A percentile compares a stretch with the other conserved stretches of the same genome.
Conservation (phyloP, 2,797 vertebrate genomes). For the Capromys pilorides region DNA sequence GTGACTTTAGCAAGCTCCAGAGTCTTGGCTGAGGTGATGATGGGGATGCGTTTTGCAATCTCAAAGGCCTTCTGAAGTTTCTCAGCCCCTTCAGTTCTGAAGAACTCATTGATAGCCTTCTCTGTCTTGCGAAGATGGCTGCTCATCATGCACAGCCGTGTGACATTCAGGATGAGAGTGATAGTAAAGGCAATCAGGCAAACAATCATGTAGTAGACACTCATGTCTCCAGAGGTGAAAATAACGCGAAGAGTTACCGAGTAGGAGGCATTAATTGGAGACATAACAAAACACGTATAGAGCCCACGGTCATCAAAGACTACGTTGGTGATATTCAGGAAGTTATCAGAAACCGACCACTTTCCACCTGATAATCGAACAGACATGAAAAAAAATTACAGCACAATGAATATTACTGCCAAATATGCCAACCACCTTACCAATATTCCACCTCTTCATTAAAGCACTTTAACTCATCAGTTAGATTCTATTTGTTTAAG, state of each 20-base stretch:
- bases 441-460: neutral
- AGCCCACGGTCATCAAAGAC: constrained; percentile 93
- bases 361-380: constrained; percentile 86
- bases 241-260: constrained; percentile 92
- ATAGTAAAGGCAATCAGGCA: constrained; percentile 94
- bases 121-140: constrained; percentile 96
- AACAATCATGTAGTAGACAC: constrained; percentile 93
- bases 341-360: constrained; percentile 88
- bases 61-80: constrained; percentile 97
- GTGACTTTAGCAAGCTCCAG: constrained; percentile 96
- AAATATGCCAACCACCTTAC: neutral
- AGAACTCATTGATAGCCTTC: constrained; percentile 97
- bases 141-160: constrained; percentile 95
- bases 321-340: constrained; percentile 93
- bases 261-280: constrained; percentile 80
- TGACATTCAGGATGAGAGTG: constrained; percentile 93
- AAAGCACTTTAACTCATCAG: constrained; percentile 31
- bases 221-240: constrained; percentile 92
- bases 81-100: constrained; percentile 94
- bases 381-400: constrained; percentile 70
- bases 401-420: constrained; percentile 41
- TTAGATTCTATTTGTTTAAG: constrained; percentile 44
- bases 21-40: constrained; percentile 94
- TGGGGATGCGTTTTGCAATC: constrained; percentile 96
- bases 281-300: constrained; percentile 89